These are phyloP conservation scores for Diaperis boleti DNA, from an alignment of 2,888 invertebrate genomes.

Conservation along the genomic window DNA sequence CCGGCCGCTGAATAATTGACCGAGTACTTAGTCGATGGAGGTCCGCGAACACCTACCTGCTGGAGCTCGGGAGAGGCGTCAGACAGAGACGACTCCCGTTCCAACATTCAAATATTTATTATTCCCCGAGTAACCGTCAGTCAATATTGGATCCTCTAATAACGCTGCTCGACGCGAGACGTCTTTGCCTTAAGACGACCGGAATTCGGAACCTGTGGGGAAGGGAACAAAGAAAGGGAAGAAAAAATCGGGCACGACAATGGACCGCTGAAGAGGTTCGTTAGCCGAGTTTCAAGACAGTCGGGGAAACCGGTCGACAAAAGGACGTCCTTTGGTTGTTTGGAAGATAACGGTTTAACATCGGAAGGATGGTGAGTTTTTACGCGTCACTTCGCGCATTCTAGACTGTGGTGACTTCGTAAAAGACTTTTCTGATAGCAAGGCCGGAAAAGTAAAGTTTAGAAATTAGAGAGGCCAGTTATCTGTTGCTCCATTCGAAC, in stretches of 20 bases:
- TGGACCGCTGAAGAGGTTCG: background rate
- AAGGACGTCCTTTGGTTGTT: background rate
- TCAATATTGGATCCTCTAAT: slow-evolving; percentile 44
- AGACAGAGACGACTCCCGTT: slow-evolving; percentile 44
- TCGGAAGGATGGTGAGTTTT: too few species aligned
- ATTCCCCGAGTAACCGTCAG: slow-evolving; percentile 48
- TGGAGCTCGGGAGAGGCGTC: slow-evolving; percentile 36
- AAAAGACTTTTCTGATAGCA: too few species aligned
- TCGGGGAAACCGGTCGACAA: background rate
- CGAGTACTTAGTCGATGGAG: slow-evolving; percentile 45
- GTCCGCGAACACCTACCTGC: slow-evolving; percentile 36
- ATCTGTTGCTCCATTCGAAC: background rate
- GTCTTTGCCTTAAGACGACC: slow-evolving; percentile 9
- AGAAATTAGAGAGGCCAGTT: too few species aligned
- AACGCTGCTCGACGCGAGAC: slow-evolving; percentile 13
- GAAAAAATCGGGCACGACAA: background rate
- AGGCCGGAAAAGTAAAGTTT: too few species aligned
- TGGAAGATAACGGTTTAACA: too few species aligned
- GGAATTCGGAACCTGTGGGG: background rate
- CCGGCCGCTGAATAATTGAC: slow-evolving; percentile 47
- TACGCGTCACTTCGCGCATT: too few species aligned
- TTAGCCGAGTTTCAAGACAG: background rate
- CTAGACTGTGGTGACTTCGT: too few species aligned
- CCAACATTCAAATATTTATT: slow-evolving; percentile 51
- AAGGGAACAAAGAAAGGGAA: background rate